phyloP scores from a whole-genome alignment of 1,140 invertebrate genomes.

The Diachasma alloeum region DNA sequence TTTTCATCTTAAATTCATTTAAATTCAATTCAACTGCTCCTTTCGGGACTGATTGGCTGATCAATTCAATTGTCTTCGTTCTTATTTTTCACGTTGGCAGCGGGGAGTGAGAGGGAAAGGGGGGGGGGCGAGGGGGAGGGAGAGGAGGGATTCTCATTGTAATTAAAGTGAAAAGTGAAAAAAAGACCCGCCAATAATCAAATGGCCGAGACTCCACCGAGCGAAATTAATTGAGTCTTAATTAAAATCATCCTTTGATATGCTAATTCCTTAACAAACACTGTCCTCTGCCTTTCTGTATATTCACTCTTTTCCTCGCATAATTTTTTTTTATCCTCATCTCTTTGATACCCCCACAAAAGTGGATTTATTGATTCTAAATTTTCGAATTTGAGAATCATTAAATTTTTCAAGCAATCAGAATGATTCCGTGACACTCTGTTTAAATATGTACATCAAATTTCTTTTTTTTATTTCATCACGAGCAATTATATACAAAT shows the following conservation, averaged over 20 bases:
- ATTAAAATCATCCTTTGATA: conserved; percentile 65
- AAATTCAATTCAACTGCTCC: not conserved
- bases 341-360: not conserved
- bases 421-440: conserved; percentile 23
- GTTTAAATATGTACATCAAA: conserved; percentile 62
- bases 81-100: not conserved
- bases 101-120: not conserved
- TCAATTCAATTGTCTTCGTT: not conserved
- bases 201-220: conserved; percentile 33
- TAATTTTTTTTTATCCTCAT: not conserved
- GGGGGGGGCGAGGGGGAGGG: no score
- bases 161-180: conserved; percentile 3
- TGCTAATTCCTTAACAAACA: conserved; percentile 65
- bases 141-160: not conserved
- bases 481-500: conserved; percentile 64
- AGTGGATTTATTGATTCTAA: not conserved
- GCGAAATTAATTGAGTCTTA: conserved; percentile 65
- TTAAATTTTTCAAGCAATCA: not conserved
- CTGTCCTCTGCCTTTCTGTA: conserved; percentile 34
- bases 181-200: conserved; percentile 49
- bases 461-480: conserved; percentile 54
- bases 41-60: not conserved
- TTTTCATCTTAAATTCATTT: conserved; percentile 1
- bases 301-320: conserved; percentile 12
- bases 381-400: not conserved